Evolutionary conservation across 2,888 invertebrate species (phyloP).

Genomic region (Thumatha senex): DNA sequence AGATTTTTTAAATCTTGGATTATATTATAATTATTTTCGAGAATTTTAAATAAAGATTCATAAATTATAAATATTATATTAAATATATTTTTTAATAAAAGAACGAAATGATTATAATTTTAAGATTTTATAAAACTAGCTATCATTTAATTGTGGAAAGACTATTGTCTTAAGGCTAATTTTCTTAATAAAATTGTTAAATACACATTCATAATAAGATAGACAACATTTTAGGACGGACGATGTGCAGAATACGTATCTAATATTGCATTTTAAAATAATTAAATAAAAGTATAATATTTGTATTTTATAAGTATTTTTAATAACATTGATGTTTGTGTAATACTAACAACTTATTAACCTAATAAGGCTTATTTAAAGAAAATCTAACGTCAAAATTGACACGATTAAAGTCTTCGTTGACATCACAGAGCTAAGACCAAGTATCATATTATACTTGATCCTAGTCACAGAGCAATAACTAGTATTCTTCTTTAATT

Average conservation of each 20-base stretch:
- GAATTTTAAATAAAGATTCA: too few relatives aligned
- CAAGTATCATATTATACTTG: too few relatives aligned
- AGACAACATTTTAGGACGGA: conserved; percentile 34
- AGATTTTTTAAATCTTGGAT: too few relatives aligned
- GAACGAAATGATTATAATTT: conserved; percentile 11
- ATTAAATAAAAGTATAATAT: conserved; percentile 10
- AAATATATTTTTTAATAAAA: conserved; percentile 4
- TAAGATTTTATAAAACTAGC: conserved; percentile 17
- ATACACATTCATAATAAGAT: conserved; percentile 28
- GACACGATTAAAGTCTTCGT: too few relatives aligned
- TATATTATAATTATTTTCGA: too few relatives aligned
- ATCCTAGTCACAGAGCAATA: too few relatives aligned
- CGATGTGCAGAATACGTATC: conserved; percentile 29
- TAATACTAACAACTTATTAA: conserved; percentile 13
- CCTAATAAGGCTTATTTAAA: neutral
- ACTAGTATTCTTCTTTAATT: too few relatives aligned
- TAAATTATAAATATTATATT: neutral
- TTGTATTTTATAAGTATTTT: neutral
- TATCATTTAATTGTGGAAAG: conserved; percentile 33
- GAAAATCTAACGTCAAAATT: too few relatives aligned
- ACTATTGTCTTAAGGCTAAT: conserved; percentile 32
- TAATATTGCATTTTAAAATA: conserved; percentile 34
- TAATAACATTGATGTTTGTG: conserved; percentile 14
- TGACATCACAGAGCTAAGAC: too few relatives aligned
- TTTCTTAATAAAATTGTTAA: conserved; percentile 13